Percentiles rank a stretch among this genome's conserved stretches.
These are phyloP conservation scores for Chelidonichthys spinosus DNA, from an alignment of 2,797 vertebrate species.

Conservation along the genomic window DNA sequence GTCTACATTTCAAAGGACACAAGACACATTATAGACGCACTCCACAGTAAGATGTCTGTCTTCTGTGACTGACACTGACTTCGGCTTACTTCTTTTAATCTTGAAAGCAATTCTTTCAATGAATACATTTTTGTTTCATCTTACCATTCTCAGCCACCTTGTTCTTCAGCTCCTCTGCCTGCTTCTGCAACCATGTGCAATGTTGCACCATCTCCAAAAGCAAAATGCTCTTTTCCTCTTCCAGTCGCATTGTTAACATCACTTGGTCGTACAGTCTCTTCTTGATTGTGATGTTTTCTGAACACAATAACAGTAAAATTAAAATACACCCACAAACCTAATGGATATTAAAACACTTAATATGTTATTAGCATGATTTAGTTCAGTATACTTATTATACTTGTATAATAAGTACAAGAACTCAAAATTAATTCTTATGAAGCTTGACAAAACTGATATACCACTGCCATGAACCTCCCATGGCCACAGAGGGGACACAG, in stretches of 20 bases:
- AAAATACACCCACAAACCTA: background rate
- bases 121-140: background rate
- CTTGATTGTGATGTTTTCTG: background rate
- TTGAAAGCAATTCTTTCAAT: no score
- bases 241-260: background rate
- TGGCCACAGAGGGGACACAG: no score
- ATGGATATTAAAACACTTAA: background rate
- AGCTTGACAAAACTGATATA: no score
- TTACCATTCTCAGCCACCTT: background rate
- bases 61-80: no score
- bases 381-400: no score
- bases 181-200: background rate
- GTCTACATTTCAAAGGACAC: no score
- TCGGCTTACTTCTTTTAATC: no score
- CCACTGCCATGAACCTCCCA: no score
- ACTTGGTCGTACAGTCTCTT: background rate
- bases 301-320: background rate
- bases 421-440: background rate
- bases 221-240: background rate
- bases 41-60: no score
- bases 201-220: background rate
- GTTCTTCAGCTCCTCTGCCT: background rate
- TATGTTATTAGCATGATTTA: background rate
- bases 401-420: no score
- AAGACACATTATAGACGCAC: no score